Evolutionary conservation across 2,888 invertebrate genomes (phyloP).

Genomic region (Metalampra italica): DNA sequence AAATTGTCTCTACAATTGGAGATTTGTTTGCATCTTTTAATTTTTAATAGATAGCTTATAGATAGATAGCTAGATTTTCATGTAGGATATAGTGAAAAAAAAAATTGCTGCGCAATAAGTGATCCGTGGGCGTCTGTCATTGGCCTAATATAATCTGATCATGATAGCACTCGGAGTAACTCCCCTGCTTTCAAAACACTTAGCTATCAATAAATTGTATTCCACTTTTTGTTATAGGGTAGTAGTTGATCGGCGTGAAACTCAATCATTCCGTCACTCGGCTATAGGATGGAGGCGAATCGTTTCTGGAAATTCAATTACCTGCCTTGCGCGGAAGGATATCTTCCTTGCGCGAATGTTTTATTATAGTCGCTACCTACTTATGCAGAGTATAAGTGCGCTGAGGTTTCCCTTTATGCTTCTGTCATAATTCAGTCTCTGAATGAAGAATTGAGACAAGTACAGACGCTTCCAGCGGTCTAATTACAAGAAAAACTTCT

Average conservation of each 20-base stretch:
- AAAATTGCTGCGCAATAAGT: too few species aligned
- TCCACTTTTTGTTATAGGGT: constrained; percentile 1
- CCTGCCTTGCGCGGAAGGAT: not conserved
- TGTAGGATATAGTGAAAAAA: too few species aligned
- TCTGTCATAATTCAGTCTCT: not conserved
- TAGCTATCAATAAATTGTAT: constrained; percentile 6
- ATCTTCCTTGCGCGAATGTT: too few species aligned
- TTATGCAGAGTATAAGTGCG: not conserved
- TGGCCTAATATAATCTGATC: not conserved
- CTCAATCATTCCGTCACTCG: constrained; percentile 3
- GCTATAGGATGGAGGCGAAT: not conserved
- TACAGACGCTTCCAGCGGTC: not conserved
- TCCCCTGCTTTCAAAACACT: constrained; percentile 3
- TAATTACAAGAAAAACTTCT: constrained; percentile 2
- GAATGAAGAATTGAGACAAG: constrained; percentile 2
- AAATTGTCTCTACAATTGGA: too few species aligned
- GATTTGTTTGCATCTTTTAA: not conserved
- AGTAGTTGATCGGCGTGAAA: constrained; percentile 5
- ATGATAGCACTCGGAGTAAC: not conserved
- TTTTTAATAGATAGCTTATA: too few species aligned
- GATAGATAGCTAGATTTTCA: too few species aligned
- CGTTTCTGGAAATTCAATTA: constrained; percentile 4
- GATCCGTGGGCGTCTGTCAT: too few species aligned
- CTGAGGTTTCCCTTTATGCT: not conserved
- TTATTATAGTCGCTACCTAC: too few species aligned